phyloP scores from a whole-genome alignment of 30 jellyfish, hydroid and myxozoan genomes.

The Chrysaora quinquecirrha region DNA sequence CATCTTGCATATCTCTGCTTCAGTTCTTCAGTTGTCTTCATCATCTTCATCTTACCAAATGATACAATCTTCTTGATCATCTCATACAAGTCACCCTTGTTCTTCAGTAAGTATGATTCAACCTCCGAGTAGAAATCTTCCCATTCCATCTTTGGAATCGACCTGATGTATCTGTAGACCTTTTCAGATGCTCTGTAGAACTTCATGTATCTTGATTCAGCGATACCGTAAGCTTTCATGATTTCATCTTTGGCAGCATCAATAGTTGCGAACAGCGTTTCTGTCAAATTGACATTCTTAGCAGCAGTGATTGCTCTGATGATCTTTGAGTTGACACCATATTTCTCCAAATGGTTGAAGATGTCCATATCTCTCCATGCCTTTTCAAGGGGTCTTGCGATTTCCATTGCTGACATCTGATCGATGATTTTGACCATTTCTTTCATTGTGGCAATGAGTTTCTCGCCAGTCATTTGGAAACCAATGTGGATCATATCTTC shows the following conservation, averaged over 20 bases:
- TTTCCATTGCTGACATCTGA: slow-evolving; percentile 79
- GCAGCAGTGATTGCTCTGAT: slow-evolving; percentile 58
- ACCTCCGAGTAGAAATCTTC: slow-evolving; percentile 84
- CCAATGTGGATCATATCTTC: slow-evolving; percentile 73
- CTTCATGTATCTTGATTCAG: slow-evolving; percentile 34
- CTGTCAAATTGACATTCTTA: slow-evolving; percentile 75
- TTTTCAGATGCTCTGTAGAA: slow-evolving; percentile 48
- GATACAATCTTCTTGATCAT: slow-evolving; percentile 21
- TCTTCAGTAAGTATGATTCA: slow-evolving; percentile 39
- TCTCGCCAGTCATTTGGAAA: slow-evolving; percentile 69
- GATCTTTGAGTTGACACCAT: slow-evolving; percentile 71
- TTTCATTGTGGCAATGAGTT: slow-evolving; percentile 49
- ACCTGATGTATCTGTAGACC: slow-evolving; percentile 57
- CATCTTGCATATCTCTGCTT: slow-evolving; percentile 17
- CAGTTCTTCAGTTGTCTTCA: slow-evolving; percentile 22
- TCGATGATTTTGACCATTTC: slow-evolving; percentile 63
- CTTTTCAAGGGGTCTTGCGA: slow-evolving; percentile 65
- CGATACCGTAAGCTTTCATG: slow-evolving; percentile 44
- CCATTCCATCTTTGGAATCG: slow-evolving; percentile 84
- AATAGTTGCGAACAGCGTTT: slow-evolving; percentile 38
- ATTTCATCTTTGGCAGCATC: slow-evolving; percentile 37
- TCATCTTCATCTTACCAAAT: neutral
- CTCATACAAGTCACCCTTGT: slow-evolving; percentile 49
- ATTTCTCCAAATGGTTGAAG: slow-evolving; percentile 72
- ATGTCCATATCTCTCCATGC: slow-evolving; percentile 90